Conservation (phyloP, 2,113 vertebrate genomes). For the Gila orcuttii region DNA sequence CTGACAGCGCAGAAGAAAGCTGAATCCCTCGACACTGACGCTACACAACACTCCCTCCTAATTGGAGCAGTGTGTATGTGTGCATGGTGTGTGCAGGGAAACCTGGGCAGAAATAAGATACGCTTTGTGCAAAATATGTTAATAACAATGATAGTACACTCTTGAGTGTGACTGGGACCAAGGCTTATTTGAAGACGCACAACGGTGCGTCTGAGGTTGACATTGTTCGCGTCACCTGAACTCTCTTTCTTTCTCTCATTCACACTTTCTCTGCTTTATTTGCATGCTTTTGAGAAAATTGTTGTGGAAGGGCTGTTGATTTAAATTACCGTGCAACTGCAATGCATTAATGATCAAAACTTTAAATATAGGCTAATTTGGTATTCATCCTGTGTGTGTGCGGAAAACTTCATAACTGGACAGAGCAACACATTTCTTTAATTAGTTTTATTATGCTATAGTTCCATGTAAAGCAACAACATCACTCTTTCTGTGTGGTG, state of each 20-base stretch:
- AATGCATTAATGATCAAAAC: constrained; percentile 46
- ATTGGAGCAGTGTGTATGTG: constrained; percentile 79
- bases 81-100: constrained; percentile 65
- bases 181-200: constrained; percentile 52
- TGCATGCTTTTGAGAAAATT: constrained; percentile 45
- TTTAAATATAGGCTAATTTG: constrained; percentile 32
- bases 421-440: constrained; percentile 2
- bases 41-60: constrained; percentile 80
- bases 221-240: constrained; percentile 12
- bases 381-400: constrained; percentile 12
- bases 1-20: constrained; percentile 84
- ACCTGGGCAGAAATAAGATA: constrained; percentile 50
- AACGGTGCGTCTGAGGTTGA: constrained; percentile 50
- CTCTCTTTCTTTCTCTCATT: constrained; percentile 14
- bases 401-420: constrained; percentile 2
- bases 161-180: constrained; percentile 43
- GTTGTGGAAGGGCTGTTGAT: constrained; percentile 40
- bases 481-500: neutral
- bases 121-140: constrained; percentile 51
- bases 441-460: neutral
- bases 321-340: constrained; percentile 47
- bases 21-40: constrained; percentile 80
- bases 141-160: constrained; percentile 59
- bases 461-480: neutral
- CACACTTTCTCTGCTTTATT: constrained; percentile 13